Percentiles rank a stretch among this genome's conserved stretches.
Evolutionary conservation across 2,113 vertebrate genomes (phyloP).

Genomic region (Gracilinanus agilis): DNA sequence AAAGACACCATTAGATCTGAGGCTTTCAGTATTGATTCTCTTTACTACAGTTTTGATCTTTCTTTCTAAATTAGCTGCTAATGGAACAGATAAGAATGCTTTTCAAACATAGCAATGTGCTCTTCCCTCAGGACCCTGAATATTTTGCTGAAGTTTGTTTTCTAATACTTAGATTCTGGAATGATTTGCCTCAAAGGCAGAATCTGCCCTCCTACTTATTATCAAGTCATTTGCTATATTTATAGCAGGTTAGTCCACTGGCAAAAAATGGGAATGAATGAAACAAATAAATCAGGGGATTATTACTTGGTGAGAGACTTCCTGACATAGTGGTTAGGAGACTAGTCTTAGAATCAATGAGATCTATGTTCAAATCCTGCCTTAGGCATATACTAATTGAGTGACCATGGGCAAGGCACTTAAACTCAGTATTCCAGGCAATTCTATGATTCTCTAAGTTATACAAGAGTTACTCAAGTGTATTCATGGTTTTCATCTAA

Average conservation of each 20-base stretch:
- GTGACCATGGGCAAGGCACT: background rate
- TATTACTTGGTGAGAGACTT: background rate
- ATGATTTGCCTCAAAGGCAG: background rate
- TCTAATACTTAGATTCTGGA: background rate
- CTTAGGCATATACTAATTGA: background rate
- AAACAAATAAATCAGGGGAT: background rate
- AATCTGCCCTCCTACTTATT: background rate
- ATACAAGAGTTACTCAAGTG: background rate
- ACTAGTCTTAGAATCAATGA: background rate
- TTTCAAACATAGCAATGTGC: background rate
- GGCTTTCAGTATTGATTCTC: background rate
- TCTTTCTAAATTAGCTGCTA: background rate
- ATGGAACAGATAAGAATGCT: background rate
- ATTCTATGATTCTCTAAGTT: background rate
- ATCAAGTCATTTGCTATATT: background rate
- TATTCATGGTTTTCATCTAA: background rate
- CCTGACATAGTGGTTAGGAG: background rate
- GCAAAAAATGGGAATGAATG: background rate
- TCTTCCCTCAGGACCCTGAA: background rate
- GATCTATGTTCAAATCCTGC: background rate
- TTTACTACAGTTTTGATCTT: background rate
- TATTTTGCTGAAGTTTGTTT: background rate
- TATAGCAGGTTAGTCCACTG: background rate
- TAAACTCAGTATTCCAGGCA: background rate
- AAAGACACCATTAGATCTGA: background rate